phyloP scores from a whole-genome alignment of 2,888 invertebrate genomes.

The Pseudococcus viburni region DNA sequence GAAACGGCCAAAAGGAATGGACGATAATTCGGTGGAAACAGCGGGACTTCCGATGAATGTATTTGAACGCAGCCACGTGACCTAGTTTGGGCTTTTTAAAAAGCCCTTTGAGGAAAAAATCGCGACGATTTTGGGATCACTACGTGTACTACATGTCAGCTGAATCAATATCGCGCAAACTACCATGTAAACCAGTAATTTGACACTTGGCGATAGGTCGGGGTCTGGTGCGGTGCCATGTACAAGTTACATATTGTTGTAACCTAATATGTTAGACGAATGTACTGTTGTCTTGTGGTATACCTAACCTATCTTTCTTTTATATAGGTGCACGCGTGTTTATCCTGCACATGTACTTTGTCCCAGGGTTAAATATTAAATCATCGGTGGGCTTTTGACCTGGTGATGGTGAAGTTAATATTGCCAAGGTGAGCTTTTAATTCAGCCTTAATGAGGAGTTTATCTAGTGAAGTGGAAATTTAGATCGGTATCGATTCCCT shows the following conservation, averaged over 20 bases:
- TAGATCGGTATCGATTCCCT: background rate
- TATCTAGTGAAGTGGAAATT: background rate
- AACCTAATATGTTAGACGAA: background rate
- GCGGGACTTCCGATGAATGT: conserved; percentile 37
- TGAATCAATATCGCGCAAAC: conserved; percentile 36
- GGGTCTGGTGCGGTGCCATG: background rate
- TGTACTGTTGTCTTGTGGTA: background rate
- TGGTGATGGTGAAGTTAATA: background rate
- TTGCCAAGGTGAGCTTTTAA: conserved; percentile 35
- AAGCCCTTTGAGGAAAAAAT: conserved; percentile 6
- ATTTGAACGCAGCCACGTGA: conserved; percentile 43
- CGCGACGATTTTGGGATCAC: background rate
- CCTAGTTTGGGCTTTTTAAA: conserved; percentile 34
- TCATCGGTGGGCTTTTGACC: background rate
- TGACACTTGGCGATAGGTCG: conserved; percentile 18
- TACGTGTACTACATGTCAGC: background rate
- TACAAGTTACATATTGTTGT: conserved; percentile 37
- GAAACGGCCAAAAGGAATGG: background rate
- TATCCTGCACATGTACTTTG: background rate
- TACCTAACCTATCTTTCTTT: background rate
- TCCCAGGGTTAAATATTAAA: background rate
- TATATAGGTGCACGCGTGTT: background rate
- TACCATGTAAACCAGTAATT: conserved; percentile 48
- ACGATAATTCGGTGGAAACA: conserved; percentile 21
- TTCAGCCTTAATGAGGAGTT: background rate